Evolutionary conservation across 2,113 vertebrate genomes (phyloP), one percentile per base, ranked within the genome.

Genomic region (Peromyscus maniculatus): DNA sequence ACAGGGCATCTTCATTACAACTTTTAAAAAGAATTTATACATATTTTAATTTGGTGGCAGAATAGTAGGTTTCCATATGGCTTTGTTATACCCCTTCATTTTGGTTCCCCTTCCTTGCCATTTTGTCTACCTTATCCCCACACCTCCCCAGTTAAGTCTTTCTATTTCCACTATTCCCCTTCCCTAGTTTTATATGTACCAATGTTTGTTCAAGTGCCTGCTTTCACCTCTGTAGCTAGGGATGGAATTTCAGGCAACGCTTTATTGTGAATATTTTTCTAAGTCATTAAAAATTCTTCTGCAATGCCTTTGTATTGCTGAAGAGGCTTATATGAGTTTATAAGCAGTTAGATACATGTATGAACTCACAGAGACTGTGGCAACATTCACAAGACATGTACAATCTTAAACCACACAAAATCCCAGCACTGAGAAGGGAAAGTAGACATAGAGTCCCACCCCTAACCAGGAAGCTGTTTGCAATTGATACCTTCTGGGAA

Each of bases 181-280:
- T 62, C 6, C 33, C 22, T 46, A 55, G 1, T 49, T 75, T 94
- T 46, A 66, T 33, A 33, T 39, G 4, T 39, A 59, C 19, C 66
- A 77, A 5, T 59, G 75, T 83, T 83, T 57, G 21, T 26, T 6
- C 33, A 13, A 88, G 12, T n/a, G 7, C 22, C 16, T 64, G 21
- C 74, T 91, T 91, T 94, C 12, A 79, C 5, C 52, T 31, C 55
- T 17, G 22, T 31, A 52, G 33, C 33, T 66, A 15, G 33, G 16
- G 79, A 66, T 33, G 31, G 55, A 86, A 88, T 93, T 87, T 77
- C 66, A 91, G 3, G 17, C 10, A 74, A 6, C 1, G n/a, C 31
- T 86, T 93, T 75, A 57, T 43, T 39, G 74, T 52, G 26, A 93
- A 69, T 39, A 39, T 74, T 93, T 89, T 79, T 80, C 91, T 82